Conservation (phyloP, 1,140 invertebrate species). For the Ectropis grisescens region DNA sequence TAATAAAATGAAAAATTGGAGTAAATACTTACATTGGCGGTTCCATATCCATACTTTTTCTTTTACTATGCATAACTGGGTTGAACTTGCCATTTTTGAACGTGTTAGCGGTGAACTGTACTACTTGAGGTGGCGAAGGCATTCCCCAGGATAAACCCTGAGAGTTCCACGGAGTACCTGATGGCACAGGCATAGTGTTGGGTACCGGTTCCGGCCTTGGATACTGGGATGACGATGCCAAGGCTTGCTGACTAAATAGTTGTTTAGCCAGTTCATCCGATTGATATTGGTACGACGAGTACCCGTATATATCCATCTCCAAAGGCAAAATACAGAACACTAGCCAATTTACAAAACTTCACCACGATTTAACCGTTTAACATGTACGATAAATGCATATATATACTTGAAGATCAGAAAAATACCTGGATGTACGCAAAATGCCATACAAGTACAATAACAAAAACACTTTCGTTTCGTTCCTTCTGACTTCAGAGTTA, state of each 20-base stretch:
- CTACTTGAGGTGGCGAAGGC: conserved; percentile 43
- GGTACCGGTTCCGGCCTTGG: no score
- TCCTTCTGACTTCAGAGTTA: no score
- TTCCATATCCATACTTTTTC: conserved; percentile 52
- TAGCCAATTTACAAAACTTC: no score
- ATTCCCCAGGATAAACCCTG: conserved; percentile 54
- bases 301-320: conserved; percentile 54
- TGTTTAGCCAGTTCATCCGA: conserved; percentile 49
- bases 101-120: conserved; percentile 56
- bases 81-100: conserved; percentile 15
- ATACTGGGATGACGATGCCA: conserved; percentile 22
- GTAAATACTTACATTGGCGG: conserved; percentile 43
- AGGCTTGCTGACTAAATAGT: conserved; percentile 43
- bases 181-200: conserved; percentile 61
- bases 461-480: no score
- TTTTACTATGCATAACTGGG: conserved; percentile 45
- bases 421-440: no score
- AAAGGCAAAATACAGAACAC: no score
- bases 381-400: no score
- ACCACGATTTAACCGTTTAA: no score
- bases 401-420: no score
- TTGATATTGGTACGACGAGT: conserved; percentile 41
- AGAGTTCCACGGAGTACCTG: conserved; percentile 56
- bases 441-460: no score
- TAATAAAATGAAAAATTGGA: no score